Percentiles rank a stretch among this genome's conserved stretches.
phyloP scores from a whole-genome alignment of 1,140 invertebrate species.

The Rhynchophorus ferrugineus region DNA sequence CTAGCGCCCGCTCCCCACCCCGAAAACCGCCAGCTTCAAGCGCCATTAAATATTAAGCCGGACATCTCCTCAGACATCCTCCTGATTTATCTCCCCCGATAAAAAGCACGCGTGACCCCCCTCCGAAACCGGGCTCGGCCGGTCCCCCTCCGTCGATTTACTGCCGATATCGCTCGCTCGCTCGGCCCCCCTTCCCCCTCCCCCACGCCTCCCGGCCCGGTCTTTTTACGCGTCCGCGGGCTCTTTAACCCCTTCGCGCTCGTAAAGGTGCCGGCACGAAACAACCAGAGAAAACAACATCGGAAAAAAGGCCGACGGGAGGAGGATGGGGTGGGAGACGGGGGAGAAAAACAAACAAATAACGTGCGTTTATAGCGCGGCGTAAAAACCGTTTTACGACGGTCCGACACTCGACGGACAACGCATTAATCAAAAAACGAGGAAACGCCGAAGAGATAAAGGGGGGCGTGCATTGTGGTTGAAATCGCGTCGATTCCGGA shows the following conservation, averaged over 20 bases:
- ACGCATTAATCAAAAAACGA: background rate
- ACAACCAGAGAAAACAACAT: too few relatives aligned
- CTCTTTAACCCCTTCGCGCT: background rate
- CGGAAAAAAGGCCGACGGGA: too few relatives aligned
- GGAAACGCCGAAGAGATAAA: background rate
- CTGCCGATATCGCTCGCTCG: background rate
- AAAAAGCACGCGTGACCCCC: background rate
- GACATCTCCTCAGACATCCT: background rate
- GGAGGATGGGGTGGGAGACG: too few relatives aligned
- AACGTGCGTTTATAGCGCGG: slow-evolving; percentile 2
- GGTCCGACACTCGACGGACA: slow-evolving; percentile 2
- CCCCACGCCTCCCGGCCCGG: background rate
- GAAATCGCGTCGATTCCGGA: background rate
- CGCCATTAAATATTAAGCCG: background rate
- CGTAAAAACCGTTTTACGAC: slow-evolving; percentile 4
- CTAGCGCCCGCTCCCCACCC: background rate
- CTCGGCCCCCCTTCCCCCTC: background rate
- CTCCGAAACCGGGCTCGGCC: background rate
- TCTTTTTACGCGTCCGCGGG: background rate
- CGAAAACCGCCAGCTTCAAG: background rate
- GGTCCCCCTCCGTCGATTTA: background rate
- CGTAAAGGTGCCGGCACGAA: background rate
- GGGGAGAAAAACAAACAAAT: slow-evolving; percentile 3
- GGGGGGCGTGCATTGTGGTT: background rate
- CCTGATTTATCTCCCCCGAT: background rate